phyloP scores from a whole-genome alignment of 2,113 vertebrate species.

The Diadophis punctatus region DNA sequence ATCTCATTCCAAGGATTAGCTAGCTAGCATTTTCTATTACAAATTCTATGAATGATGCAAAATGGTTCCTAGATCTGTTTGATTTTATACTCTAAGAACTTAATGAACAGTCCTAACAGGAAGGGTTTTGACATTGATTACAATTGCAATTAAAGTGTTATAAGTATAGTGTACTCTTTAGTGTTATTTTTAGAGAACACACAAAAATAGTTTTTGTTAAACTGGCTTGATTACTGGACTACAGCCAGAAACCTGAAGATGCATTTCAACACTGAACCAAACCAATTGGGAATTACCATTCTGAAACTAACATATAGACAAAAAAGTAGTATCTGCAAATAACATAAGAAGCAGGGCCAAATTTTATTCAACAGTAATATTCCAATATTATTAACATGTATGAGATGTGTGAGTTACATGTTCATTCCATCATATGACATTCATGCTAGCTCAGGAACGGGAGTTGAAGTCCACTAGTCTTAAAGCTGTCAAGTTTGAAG shows the following conservation, averaged over 20 bases:
- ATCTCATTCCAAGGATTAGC: neutral
- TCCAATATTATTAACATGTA: neutral
- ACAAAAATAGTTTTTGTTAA: neutral
- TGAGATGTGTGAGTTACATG: neutral
- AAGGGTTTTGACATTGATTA: slow-evolving; percentile 2
- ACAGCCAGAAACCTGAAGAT: neutral
- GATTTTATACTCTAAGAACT: neutral
- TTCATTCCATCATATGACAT: neutral
- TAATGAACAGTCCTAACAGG: neutral
- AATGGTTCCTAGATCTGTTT: neutral
- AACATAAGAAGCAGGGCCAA: neutral
- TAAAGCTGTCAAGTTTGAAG: no score
- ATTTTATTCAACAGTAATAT: neutral
- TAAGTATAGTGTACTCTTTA: neutral
- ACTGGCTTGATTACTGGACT: neutral
- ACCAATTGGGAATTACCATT: neutral
- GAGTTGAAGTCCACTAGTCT: no score
- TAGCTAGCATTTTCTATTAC: neutral
- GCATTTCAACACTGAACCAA: neutral
- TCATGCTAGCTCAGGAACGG: no score
- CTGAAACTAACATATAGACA: neutral
- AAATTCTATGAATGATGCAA: neutral
- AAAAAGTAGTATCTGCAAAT: neutral
- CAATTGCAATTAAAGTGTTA: neutral
- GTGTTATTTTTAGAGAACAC: slow-evolving; percentile 8